A percentile compares a stretch with the other conserved stretches of the same genome.
phyloP scores from a whole-genome alignment of 2,888 invertebrate genomes.

The Tolmerus cingulatus region DNA sequence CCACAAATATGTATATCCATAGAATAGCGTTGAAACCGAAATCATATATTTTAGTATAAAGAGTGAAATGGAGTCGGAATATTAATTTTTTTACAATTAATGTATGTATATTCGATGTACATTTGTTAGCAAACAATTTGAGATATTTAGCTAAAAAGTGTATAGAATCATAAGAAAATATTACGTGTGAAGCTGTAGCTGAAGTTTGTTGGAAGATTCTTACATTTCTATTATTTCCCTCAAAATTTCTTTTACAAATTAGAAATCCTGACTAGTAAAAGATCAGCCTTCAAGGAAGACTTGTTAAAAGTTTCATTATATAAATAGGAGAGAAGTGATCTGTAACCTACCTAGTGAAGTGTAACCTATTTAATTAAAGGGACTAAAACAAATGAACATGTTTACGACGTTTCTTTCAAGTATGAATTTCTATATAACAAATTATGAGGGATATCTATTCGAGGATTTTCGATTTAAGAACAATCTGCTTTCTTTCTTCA shows the following conservation, averaged over 20 bases:
- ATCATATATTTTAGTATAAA: constrained; percentile 33
- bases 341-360: background rate
- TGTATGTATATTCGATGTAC: constrained; percentile 13
- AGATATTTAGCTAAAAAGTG: background rate
- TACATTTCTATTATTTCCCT: background rate
- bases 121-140: constrained; percentile 14
- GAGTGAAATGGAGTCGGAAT: background rate
- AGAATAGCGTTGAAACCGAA: constrained; percentile 24
- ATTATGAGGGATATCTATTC: too few relatives aligned
- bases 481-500: too few relatives aligned
- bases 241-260: background rate
- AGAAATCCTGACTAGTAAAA: background rate
- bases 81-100: constrained; percentile 25
- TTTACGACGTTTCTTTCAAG: too few relatives aligned
- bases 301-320: background rate
- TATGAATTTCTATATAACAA: too few relatives aligned
- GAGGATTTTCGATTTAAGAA: too few relatives aligned
- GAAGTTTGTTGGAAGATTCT: background rate
- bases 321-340: background rate
- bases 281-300: background rate
- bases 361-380: too few relatives aligned
- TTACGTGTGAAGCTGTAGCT: background rate
- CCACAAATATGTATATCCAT: background rate
- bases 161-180: background rate
- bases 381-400: too few relatives aligned